Evolutionary conservation across 2,113 vertebrate species (phyloP).

Genomic region (Chamaea fasciata): DNA sequence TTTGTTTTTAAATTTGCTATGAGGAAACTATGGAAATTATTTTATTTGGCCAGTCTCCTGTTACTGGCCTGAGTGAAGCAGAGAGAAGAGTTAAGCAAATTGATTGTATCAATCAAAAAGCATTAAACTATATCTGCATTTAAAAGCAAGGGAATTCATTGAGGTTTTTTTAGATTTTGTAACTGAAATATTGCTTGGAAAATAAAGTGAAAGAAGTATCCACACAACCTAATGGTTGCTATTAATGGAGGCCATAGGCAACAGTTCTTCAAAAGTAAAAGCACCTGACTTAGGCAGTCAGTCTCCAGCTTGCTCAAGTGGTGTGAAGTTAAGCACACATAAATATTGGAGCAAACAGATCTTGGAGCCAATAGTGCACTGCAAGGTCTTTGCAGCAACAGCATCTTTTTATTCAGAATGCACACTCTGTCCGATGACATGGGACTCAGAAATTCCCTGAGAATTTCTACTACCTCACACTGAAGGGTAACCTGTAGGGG

Average conservation of each 20-base stretch:
- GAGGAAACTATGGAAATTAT: background rate
- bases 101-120: background rate
- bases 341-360: background rate
- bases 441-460: background rate
- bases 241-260: background rate
- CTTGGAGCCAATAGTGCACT: background rate
- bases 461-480: background rate
- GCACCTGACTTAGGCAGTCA: background rate
- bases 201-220: background rate
- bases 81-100: background rate
- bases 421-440: accelerated
- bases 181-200: background rate
- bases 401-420: background rate
- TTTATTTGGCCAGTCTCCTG: background rate
- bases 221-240: background rate
- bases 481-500: background rate
- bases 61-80: background rate
- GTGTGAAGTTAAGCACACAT: background rate
- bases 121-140: background rate
- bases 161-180: background rate
- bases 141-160: background rate
- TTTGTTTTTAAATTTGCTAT: background rate
- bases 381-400: background rate
- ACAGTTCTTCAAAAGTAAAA: background rate
- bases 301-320: background rate